Conservation (phyloP, 2,888 invertebrate species). For the Polydrusus pterygomalis region DNA sequence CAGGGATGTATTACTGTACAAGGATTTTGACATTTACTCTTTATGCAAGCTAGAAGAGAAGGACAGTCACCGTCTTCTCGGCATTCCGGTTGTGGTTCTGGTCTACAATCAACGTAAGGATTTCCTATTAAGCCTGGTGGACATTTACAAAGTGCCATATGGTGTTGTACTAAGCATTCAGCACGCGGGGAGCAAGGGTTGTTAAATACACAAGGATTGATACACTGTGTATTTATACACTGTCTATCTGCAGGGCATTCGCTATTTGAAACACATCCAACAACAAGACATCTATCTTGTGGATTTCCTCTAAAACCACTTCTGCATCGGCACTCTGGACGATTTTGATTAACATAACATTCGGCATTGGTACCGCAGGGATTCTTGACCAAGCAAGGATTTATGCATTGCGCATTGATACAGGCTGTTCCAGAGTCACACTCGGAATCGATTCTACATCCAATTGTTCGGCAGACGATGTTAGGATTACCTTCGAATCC, state of each 20-base stretch:
- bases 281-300: slow-evolving; percentile 82
- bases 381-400: slow-evolving; percentile 87
- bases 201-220: slow-evolving; percentile 87
- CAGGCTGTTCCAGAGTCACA: slow-evolving; percentile 90
- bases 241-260: slow-evolving; percentile 91
- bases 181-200: slow-evolving; percentile 86
- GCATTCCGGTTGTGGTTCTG: slow-evolving; percentile 85
- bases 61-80: slow-evolving; percentile 89
- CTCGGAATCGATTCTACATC: slow-evolving; percentile 88
- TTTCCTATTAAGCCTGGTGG: slow-evolving; percentile 85
- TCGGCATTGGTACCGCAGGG: slow-evolving; percentile 89
- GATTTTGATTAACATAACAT: slow-evolving; percentile 77
- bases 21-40: slow-evolving; percentile 88
- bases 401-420: slow-evolving; percentile 88
- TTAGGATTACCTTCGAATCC: slow-evolving; percentile 93
- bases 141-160: slow-evolving; percentile 90
- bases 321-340: slow-evolving; percentile 86
- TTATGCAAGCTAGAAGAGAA: slow-evolving; percentile 85
- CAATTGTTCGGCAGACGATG: slow-evolving; percentile 84
- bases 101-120: slow-evolving; percentile 86
- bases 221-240: slow-evolving; percentile 90
- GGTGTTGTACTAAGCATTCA: slow-evolving; percentile 87
- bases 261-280: slow-evolving; percentile 90
- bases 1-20: slow-evolving; percentile 87
- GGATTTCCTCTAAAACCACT: slow-evolving; percentile 89